Conservation (phyloP, 2,797 vertebrate genomes). For the Triplophysa yarkandensis region DNA sequence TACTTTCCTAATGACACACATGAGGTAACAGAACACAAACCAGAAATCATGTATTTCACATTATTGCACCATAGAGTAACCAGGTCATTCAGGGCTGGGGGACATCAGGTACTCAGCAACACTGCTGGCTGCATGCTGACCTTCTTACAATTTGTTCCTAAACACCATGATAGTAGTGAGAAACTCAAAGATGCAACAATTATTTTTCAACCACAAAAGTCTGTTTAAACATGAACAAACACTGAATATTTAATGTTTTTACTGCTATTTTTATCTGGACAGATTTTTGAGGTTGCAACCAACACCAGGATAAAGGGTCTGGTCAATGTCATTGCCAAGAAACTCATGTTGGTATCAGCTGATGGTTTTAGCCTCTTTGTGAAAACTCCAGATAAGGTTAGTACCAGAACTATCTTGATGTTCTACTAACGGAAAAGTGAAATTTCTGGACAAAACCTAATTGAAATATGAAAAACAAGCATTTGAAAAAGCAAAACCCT, state of each 20-base stretch:
- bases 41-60: not conserved
- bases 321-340: constrained; percentile 76
- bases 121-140: not conserved
- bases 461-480: too few species aligned
- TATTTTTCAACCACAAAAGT: too few species aligned
- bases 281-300: constrained; percentile 86
- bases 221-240: not conserved
- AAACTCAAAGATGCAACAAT: not conserved
- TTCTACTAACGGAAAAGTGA: not conserved
- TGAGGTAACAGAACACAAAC: constrained; percentile 72
- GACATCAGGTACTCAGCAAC: too few species aligned
- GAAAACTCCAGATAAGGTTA: constrained; percentile 91
- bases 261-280: constrained; percentile 5
- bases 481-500: too few species aligned
- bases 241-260: not conserved
- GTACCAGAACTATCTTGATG: not conserved
- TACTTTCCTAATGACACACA: constrained; percentile 86
- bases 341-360: constrained; percentile 80
- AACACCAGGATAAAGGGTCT: constrained; percentile 82
- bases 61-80: not conserved
- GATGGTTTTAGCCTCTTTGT: constrained; percentile 95
- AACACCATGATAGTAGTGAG: not conserved
- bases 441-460: not conserved
- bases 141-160: too few species aligned
- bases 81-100: too few species aligned